A percentile compares a stretch with the other conserved stretches of the same genome.
Evolutionary conservation across 1,140 invertebrate species (phyloP).

Genomic region (Microplitis mediator): DNA sequence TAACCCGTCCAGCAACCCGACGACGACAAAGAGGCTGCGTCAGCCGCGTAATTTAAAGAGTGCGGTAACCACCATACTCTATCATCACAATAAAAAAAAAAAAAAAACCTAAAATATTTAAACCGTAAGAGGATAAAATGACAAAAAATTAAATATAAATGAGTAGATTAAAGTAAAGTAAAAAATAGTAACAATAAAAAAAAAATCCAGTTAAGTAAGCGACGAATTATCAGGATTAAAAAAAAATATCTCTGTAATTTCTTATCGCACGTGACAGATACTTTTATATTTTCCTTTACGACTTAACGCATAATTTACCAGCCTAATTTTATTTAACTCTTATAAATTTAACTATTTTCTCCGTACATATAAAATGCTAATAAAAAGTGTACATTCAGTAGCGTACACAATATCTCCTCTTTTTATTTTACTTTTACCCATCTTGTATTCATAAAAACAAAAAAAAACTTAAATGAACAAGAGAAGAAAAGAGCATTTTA

Average conservation of each 20-base stretch:
- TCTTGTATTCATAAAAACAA: background rate
- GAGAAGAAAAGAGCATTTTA: no score
- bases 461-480: background rate
- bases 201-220: background rate
- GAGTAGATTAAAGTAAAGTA: background rate
- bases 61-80: background rate
- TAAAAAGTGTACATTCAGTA: background rate
- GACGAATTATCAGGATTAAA: conserved; percentile 1
- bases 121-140: background rate
- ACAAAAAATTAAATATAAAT: background rate
- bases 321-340: conserved; percentile 1
- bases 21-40: background rate
- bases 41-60: background rate
- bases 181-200: background rate
- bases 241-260: conserved; percentile 17
- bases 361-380: background rate
- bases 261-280: conserved; percentile 21
- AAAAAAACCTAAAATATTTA: background rate
- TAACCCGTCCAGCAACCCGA: no score
- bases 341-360: background rate
- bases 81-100: background rate
- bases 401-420: background rate
- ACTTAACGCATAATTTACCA: background rate
- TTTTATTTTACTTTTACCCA: background rate
- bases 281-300: conserved; percentile 3